Percentiles rank a stretch among this genome's conserved stretches.
Conservation (phyloP, 2,888 invertebrate genomes). For the Scotopteryx bipunctaria region DNA sequence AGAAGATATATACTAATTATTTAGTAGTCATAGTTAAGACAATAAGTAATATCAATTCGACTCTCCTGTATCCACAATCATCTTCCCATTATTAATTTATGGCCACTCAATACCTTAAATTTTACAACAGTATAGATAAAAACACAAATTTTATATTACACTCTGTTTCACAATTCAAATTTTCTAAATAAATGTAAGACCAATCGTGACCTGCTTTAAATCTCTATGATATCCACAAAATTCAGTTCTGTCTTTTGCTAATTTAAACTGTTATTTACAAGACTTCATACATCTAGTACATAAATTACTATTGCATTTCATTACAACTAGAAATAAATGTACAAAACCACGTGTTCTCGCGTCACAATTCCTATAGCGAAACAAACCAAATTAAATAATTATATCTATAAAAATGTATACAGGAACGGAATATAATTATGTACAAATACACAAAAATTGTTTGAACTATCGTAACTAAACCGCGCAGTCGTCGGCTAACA, state of each 20-base stretch:
- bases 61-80: conserved; percentile 52
- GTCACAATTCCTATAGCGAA: conserved; percentile 75
- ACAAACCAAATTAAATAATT: conserved; percentile 51
- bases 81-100: conserved; percentile 60
- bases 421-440: conserved; percentile 76
- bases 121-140: conserved; percentile 67
- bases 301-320: conserved; percentile 83
- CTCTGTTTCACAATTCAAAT: conserved; percentile 46
- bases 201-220: conserved; percentile 59
- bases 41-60: conserved; percentile 7
- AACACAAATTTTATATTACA: conserved; percentile 60
- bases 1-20: no score
- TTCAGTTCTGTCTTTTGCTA: conserved; percentile 51
- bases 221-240: conserved; percentile 51
- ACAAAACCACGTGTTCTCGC: conserved; percentile 69
- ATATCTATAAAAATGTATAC: conserved; percentile 66
- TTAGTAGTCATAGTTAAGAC: not conserved
- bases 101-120: conserved; percentile 79
- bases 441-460: conserved; percentile 77
- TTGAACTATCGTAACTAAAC: conserved; percentile 74
- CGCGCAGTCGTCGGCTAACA: conserved; percentile 70
- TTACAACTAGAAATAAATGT: conserved; percentile 76
- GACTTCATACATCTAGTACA: conserved; percentile 73
- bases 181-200: conserved; percentile 40
- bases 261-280: conserved; percentile 75